Percentiles rank a stretch among this genome's conserved stretches.
phyloP scores from a whole-genome alignment of 2,113 vertebrate genomes.

The Notiomystis cincta region DNA sequence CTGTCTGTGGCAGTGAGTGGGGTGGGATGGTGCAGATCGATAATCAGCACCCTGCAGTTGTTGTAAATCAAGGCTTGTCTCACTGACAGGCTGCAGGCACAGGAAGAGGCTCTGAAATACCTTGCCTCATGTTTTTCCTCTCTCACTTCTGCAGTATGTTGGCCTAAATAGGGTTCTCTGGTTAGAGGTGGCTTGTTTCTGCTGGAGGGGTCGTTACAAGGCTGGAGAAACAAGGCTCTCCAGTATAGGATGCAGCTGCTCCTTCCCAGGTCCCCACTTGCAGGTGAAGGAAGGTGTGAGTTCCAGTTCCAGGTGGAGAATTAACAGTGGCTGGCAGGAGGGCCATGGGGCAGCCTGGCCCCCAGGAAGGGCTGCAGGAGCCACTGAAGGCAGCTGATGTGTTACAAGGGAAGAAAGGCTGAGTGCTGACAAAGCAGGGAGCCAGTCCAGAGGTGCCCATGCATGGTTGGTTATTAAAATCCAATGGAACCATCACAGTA shows the following conservation, averaged over 20 bases:
- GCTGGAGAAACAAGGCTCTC: background rate
- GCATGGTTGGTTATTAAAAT: background rate
- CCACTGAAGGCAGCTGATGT: background rate
- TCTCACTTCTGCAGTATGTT: background rate
- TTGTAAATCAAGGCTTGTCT: background rate
- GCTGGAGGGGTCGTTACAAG: background rate
- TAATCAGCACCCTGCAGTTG: background rate
- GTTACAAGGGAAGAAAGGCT: background rate
- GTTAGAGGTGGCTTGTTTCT: background rate
- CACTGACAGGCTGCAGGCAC: background rate
- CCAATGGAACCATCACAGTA: background rate
- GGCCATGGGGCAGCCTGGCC: background rate
- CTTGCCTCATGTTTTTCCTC: background rate
- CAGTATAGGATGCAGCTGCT: fast-evolving
- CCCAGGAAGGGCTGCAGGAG: background rate
- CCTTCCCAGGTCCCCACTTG: background rate
- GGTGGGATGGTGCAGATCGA: conserved; percentile 20
- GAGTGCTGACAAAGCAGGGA: background rate
- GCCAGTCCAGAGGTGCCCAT: background rate
- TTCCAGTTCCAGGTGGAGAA: background rate
- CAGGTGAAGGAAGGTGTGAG: background rate
- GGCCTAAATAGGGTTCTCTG: background rate
- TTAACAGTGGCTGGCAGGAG: background rate
- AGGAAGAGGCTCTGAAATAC: background rate
- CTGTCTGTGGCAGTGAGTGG: background rate